Conservation (phyloP, 37 sponge, comb jelly and placozoan species). For the Lycopodina hypogea region DNA sequence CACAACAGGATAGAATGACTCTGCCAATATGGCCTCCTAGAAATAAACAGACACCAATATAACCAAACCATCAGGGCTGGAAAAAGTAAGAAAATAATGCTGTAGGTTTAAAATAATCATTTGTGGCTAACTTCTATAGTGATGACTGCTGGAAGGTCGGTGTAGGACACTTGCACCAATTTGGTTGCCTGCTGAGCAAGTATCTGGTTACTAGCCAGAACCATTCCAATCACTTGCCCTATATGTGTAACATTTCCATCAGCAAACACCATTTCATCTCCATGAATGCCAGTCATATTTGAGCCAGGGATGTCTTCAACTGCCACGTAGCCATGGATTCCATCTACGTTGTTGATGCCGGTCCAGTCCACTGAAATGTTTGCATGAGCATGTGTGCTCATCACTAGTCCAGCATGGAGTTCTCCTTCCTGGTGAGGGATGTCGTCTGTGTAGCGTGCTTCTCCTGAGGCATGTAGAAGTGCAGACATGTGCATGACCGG, state of each 20-base stretch:
- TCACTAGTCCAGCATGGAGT: conserved; percentile 73
- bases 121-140: conserved; percentile 68
- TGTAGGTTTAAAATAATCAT: background rate
- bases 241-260: conserved; percentile 56
- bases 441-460: conserved; percentile 80
- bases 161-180: conserved; percentile 63
- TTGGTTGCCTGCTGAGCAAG: conserved; percentile 73
- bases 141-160: conserved; percentile 67
- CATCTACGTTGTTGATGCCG: conserved; percentile 44
- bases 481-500: conserved; percentile 82
- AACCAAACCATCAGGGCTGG: too few species aligned
- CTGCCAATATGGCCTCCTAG: conserved; percentile 74
- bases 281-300: conserved; percentile 15
- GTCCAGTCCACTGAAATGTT: conserved; percentile 53
- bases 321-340: conserved; percentile 56
- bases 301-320: conserved; percentile 67
- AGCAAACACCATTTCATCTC: conserved; percentile 70
- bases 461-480: conserved; percentile 77
- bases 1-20: conserved; percentile 38
- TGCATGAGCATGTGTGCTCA: conserved; percentile 71
- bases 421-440: conserved; percentile 67
- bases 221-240: conserved; percentile 84
- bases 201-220: conserved; percentile 58
- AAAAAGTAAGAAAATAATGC: background rate
- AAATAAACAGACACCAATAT: background rate